These are phyloP conservation scores for Pectinophora gossypiella DNA, from an alignment of 1,140 invertebrate species.

Conservation along the genomic window DNA sequence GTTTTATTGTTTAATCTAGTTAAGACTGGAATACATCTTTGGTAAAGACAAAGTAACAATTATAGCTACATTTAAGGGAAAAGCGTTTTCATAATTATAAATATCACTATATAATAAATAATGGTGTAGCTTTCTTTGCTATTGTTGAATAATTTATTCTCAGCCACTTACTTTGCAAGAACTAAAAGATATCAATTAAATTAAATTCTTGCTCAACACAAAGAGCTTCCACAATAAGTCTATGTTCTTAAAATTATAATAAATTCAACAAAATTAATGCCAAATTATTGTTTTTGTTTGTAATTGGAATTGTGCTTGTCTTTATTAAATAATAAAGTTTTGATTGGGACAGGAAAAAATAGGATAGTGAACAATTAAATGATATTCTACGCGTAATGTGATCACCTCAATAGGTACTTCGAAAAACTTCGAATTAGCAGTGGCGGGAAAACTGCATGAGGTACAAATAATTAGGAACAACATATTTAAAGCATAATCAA, in stretches of 20 bases:
- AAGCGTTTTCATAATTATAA: too few species aligned
- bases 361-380: neutral
- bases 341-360: neutral
- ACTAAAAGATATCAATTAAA: too few species aligned
- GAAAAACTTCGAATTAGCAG: neutral
- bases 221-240: slow-evolving; percentile 43
- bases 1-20: neutral
- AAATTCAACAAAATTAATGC: slow-evolving; percentile 25
- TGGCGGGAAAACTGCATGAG: neutral
- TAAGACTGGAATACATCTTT: too few species aligned
- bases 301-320: neutral
- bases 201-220: slow-evolving; percentile 53
- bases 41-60: too few species aligned
- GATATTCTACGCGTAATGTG: neutral
- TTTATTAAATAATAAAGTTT: neutral
- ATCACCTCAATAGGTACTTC: neutral
- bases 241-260: slow-evolving; percentile 9
- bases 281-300: slow-evolving; percentile 26
- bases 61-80: too few species aligned
- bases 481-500: neutral
- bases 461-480: slow-evolving; percentile 1
- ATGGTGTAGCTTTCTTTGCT: too few species aligned
- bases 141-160: too few species aligned
- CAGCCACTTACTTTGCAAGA: neutral
- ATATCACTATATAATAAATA: too few species aligned